Conservation (phyloP, 2,888 invertebrate genomes). For the Sisyra terminalis region DNA sequence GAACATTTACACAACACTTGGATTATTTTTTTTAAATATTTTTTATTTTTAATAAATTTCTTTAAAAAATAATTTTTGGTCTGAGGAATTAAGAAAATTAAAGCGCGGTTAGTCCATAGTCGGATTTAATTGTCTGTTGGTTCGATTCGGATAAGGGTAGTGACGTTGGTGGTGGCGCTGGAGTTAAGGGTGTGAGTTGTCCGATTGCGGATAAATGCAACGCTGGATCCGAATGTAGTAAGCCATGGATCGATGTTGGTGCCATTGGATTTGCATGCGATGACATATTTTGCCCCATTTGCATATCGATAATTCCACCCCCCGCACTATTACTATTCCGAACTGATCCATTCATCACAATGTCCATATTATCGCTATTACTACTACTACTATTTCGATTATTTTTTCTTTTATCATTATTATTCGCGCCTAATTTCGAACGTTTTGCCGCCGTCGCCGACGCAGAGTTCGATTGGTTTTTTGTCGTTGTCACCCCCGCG, state of each 20-base stretch:
- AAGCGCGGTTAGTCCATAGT: conserved; percentile 72
- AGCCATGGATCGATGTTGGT: conserved; percentile 18
- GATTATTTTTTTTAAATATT: neutral
- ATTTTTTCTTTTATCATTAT: conserved; percentile 33
- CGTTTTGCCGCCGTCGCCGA: conserved; percentile 51
- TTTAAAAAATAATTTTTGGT: neutral
- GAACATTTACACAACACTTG: too few relatives aligned
- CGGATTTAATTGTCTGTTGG: conserved; percentile 60
- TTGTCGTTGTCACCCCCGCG: conserved; percentile 46
- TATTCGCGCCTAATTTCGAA: conserved; percentile 37
- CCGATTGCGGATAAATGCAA: conserved; percentile 33
- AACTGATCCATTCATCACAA: conserved; percentile 19
- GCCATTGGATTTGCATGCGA: conserved; percentile 36
- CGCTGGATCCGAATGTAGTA: conserved; percentile 26
- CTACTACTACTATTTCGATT: conserved; percentile 9
- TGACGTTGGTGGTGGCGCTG: conserved; percentile 33
- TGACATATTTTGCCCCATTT: conserved; percentile 29
- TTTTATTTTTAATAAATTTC: neutral
- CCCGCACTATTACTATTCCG: conserved; percentile 24
- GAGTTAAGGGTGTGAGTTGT: conserved; percentile 36
- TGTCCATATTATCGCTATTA: conserved; percentile 7
- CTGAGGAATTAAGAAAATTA: conserved; percentile 26
- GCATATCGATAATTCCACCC: conserved; percentile 31
- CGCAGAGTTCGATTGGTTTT: conserved; percentile 25
- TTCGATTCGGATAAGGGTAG: conserved; percentile 32